Percentiles rank a stretch among this genome's conserved stretches.
These are phyloP conservation scores for Buphagus erythrorhynchus DNA, from an alignment of 2,797 vertebrate genomes.

Conservation along the genomic window DNA sequence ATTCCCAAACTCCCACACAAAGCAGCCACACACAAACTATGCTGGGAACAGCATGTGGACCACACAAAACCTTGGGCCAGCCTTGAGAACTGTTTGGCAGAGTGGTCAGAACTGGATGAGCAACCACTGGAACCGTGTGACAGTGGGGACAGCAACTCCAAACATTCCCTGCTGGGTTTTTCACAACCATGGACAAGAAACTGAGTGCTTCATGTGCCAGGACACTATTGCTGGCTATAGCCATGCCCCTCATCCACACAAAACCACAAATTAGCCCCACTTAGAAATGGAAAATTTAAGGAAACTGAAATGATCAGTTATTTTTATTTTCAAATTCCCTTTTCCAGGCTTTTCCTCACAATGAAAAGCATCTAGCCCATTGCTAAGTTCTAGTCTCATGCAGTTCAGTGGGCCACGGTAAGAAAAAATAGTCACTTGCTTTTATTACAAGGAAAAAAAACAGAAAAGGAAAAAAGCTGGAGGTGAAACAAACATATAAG, in stretches of 20 bases:
- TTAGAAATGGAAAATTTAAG: not conserved
- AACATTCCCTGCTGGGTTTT: not conserved
- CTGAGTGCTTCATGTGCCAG: not conserved
- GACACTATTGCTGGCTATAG: not conserved
- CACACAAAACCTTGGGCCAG: not conserved
- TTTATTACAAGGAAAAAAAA: not conserved
- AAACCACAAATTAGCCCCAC: not conserved
- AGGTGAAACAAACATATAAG: not conserved
- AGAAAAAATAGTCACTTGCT: not conserved
- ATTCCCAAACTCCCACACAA: not conserved
- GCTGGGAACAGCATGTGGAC: rapidly evolving
- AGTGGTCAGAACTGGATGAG: not conserved
- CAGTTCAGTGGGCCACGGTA: not conserved
- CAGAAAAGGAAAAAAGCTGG: not conserved
- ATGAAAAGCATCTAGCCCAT: not conserved
- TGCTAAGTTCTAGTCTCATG: not conserved
- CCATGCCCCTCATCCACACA: not conserved
- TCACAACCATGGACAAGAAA: not conserved
- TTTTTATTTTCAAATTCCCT: not conserved
- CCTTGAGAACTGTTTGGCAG: not conserved
- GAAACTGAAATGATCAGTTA: not conserved
- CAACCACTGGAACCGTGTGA: not conserved
- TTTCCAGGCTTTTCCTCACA: not conserved
- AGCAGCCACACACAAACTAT: not conserved
- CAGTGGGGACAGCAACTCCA: not conserved